Conservation (phyloP, 2,113 vertebrate genomes). For the Actenoides lindsayi region DNA sequence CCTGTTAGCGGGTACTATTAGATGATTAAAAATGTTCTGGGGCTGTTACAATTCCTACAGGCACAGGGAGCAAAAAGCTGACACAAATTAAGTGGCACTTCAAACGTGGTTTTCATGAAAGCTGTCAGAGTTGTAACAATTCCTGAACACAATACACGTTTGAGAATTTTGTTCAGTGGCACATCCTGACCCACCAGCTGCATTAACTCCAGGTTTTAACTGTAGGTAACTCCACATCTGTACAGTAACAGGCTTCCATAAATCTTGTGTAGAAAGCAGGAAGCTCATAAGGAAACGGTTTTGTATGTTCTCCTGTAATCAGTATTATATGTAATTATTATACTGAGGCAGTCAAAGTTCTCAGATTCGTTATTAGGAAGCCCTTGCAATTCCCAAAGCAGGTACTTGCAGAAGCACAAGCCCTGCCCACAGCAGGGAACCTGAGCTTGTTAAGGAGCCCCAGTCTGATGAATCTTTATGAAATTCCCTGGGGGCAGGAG, state of each 20-base stretch:
- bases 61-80: neutral
- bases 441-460: too few species aligned
- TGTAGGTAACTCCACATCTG: neutral
- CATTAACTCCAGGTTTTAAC: neutral
- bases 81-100: neutral
- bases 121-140: neutral
- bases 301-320: neutral
- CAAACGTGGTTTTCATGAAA: neutral
- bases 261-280: neutral
- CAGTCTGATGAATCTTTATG: rapidly evolving
- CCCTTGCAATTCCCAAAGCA: neutral
- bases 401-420: neutral
- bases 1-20: neutral
- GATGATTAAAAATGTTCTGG: neutral
- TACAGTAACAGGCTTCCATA: neutral
- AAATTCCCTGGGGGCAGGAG: rapidly evolving
- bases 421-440: neutral
- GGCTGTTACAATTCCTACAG: neutral
- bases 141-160: neutral
- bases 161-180: neutral
- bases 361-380: neutral
- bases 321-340: neutral
- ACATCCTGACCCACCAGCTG: neutral
- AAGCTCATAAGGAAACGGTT: rapidly evolving
- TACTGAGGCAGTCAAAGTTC: neutral